Percentiles rank a stretch among this genome's conserved stretches.
Conservation (phyloP, 1,140 invertebrate genomes). For the Halesus radiatus region DNA sequence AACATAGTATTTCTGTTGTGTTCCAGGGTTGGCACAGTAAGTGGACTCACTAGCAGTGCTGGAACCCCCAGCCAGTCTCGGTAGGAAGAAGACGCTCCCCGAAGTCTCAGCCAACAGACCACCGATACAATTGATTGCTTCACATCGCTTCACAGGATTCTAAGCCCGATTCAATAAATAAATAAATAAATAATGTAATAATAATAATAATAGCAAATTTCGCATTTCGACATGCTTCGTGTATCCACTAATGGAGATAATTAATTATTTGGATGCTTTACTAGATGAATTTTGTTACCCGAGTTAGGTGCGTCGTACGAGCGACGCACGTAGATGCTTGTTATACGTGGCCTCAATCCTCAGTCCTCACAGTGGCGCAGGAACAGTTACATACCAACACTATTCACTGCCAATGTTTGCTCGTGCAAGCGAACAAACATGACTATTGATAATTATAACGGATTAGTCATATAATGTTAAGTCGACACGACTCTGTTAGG, state of each 20-base stretch:
- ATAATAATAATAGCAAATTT: constrained; percentile 19
- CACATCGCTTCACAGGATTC: constrained; percentile 38
- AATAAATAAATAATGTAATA: no score
- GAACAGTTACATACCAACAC: constrained; percentile 1
- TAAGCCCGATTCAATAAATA: constrained; percentile 24
- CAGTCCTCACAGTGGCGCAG: neutral
- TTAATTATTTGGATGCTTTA: constrained; percentile 40
- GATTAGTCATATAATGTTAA: constrained; percentile 40
- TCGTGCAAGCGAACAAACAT: constrained; percentile 39
- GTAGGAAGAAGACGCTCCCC: neutral
- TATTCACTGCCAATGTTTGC: constrained; percentile 55
- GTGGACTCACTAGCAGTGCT: constrained; percentile 50
- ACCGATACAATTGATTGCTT: constrained; percentile 28
- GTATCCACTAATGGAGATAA: constrained; percentile 21
- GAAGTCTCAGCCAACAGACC: constrained; percentile 6
- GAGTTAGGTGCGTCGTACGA: constrained; percentile 4
- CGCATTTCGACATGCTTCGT: constrained; percentile 34
- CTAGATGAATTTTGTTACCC: constrained; percentile 40
- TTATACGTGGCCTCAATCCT: constrained; percentile 17
- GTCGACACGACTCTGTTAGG: constrained; percentile 31
- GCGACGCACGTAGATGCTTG: neutral
- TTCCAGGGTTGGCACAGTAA: constrained; percentile 51
- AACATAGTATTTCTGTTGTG: no score
- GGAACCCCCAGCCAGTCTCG: neutral
- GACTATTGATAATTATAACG: constrained; percentile 23